phyloP scores from a whole-genome alignment of 1,140 invertebrate species.

The Drosophila pallidifrons region DNA sequence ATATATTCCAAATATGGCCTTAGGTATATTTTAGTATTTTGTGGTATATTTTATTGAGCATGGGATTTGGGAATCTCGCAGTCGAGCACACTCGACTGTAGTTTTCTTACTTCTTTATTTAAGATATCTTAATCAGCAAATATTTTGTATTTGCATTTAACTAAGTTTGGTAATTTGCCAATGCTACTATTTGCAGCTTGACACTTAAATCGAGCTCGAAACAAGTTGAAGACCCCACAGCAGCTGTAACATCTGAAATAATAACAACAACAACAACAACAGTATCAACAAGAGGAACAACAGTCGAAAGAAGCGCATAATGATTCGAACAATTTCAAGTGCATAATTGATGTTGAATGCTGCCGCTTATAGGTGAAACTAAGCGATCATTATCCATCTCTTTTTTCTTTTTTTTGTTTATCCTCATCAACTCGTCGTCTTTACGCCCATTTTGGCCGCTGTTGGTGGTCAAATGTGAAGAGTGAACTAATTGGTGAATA shows the following conservation, averaged over 20 bases:
- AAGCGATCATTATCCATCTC: conserved; percentile 20
- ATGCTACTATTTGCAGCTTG: too few relatives aligned
- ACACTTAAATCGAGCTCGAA: neutral
- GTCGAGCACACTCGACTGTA: too few relatives aligned
- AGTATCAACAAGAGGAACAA: neutral
- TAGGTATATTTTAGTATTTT: too few relatives aligned
- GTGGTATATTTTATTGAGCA: too few relatives aligned
- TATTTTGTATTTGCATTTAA: too few relatives aligned
- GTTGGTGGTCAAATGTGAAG: neutral
- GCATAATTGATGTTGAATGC: conserved; percentile 67
- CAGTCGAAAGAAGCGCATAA: conserved; percentile 30
- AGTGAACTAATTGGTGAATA: too few relatives aligned
- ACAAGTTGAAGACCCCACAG: conserved; percentile 1
- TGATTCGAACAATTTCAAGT: conserved; percentile 75
- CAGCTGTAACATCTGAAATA: conserved; percentile 37
- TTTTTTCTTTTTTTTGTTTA: neutral
- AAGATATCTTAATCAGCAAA: too few relatives aligned
- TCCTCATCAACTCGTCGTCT: conserved; percentile 5
- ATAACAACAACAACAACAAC: conserved; percentile 19
- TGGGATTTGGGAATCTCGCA: too few relatives aligned
- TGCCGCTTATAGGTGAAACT: conserved; percentile 38
- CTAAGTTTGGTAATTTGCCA: too few relatives aligned
- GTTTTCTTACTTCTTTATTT: too few relatives aligned
- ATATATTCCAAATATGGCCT: too few relatives aligned
- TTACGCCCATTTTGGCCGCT: neutral